Percentiles rank a stretch among this genome's conserved stretches.
Conservation (phyloP, 64 coral and sea anemone species). For the Actinia tenebrosa region DNA sequence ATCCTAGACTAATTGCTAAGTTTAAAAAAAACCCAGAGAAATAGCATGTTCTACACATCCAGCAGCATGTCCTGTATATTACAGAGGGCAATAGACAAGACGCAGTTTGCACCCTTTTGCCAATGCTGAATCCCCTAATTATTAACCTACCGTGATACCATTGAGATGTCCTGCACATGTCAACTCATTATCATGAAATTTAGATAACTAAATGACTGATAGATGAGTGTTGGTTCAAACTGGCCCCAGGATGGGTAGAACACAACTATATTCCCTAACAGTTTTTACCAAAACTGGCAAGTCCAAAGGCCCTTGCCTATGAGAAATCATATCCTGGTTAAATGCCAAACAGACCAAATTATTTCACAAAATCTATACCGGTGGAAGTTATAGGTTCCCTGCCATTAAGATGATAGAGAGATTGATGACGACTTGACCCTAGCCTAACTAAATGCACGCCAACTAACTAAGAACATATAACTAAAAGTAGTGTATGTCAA, state of each 20-base stretch:
- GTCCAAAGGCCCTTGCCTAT: not conserved
- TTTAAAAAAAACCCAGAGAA: not conserved
- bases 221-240: not conserved
- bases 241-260: not conserved
- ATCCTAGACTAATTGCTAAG: not conserved
- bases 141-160: not conserved
- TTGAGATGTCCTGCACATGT: not conserved
- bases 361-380: not conserved
- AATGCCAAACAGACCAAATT: not conserved
- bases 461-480: not conserved
- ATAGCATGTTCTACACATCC: not conserved
- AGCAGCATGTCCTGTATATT: not conserved
- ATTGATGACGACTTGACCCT: not conserved
- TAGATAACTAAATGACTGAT: conserved; percentile 7
- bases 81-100: not conserved
- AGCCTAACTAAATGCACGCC: not conserved
- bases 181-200: conserved; percentile 2
- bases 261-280: not conserved
- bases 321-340: not conserved
- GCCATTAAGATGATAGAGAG: not conserved
- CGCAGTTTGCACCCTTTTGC: not conserved
- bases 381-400: not conserved
- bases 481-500: not conserved
- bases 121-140: not conserved
- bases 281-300: conserved; percentile 15